These are phyloP conservation scores for Lasaia peninsularis DNA, from an alignment of 1,140 invertebrate genomes.

Conservation along the genomic window DNA sequence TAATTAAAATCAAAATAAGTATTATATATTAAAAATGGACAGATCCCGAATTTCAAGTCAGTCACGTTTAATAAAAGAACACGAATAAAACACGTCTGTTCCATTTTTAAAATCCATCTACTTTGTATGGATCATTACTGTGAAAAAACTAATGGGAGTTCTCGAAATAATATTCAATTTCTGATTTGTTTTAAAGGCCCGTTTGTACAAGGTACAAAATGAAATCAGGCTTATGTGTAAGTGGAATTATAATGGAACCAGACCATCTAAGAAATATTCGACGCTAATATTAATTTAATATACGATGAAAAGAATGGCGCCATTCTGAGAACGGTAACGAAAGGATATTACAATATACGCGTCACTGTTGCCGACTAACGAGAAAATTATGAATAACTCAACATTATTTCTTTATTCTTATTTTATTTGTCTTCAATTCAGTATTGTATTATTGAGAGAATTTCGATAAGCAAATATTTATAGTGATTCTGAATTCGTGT, in stretches of 20 bases:
- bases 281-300: conserved; percentile 7
- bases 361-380: conserved; percentile 5
- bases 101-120: too few relatives aligned
- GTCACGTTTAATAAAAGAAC: too few relatives aligned
- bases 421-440: not conserved
- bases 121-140: too few relatives aligned
- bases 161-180: not conserved
- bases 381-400: conserved; percentile 6
- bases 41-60: too few relatives aligned
- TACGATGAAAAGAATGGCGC: conserved; percentile 6
- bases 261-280: not conserved
- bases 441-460: too few relatives aligned
- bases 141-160: not conserved
- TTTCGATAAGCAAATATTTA: too few relatives aligned
- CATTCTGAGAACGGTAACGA: not conserved
- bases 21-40: too few relatives aligned
- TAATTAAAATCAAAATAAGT: too few relatives aligned
- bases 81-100: too few relatives aligned
- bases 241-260: not conserved
- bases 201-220: not conserved
- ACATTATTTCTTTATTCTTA: not conserved
- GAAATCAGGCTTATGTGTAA: not conserved
- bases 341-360: conserved; percentile 4
- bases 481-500: too few relatives aligned
- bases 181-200: not conserved